Evolutionary conservation across 1,140 invertebrate species (phyloP), one percentile per base, ranked within the genome.

Genomic region (Sycophila sp.): DNA sequence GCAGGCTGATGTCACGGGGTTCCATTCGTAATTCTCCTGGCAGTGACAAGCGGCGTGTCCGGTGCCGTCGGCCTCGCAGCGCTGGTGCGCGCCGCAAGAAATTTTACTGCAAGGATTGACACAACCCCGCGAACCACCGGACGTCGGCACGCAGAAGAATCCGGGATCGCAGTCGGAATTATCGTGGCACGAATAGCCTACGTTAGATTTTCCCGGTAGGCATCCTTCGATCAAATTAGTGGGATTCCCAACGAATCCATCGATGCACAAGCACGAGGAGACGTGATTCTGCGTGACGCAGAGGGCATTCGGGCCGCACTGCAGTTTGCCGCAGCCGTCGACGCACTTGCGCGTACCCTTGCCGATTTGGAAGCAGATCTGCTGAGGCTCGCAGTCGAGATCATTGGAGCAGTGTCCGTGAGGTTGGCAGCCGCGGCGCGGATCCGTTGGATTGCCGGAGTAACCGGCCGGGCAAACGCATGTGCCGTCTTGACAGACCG

Each of bases 261-360:
- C 91, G 24, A 91, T 85, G 81, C 95, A 97, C 47, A 96, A 90
- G 80, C 95, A 97, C 10, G 92, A 90, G 1, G 94, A 94, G 42
- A 92, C 88, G 81, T 96, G 94, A 77, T 93, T 92, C 64, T 94
- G 90, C 22, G 92, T 90, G 0, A 96, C 88, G 78, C 95, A 97
- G 1, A 96, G 82, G 4, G 95, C 94, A 82, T 96, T 96, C 1
- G 95, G 94, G 13, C 95, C 95, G 81, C 95, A 97, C 77, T 96
- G 94, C 10, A 94, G 87, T 83, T 94, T 94, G 63, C 90, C 91
- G 78, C 95, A 96, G 4, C 92, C 93, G 77, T 96, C 94, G 1
- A 96, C 90, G 83, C 94, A 96, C 81, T 93, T 94, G 40, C 94
- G 87, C 4, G 90, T 78, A 8, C 91, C 92, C 85, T 91, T 92